phyloP scores from a whole-genome alignment of 2,888 invertebrate genomes.

The Lucinisca nassula region DNA sequence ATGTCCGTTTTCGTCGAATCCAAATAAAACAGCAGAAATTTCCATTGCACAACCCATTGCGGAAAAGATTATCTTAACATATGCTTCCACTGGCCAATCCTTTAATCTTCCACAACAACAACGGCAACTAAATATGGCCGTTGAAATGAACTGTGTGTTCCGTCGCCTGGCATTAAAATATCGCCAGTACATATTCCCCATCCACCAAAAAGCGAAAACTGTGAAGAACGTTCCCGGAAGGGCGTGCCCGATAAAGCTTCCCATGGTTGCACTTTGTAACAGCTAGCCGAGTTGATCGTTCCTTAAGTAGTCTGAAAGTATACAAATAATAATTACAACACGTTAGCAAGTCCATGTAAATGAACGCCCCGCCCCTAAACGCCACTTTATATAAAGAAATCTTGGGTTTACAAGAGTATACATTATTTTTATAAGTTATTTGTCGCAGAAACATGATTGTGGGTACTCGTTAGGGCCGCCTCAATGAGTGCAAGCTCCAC shows the following conservation, averaged over 20 bases:
- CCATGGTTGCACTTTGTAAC: too few relatives aligned
- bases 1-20: constrained; percentile 40
- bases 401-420: too few relatives aligned
- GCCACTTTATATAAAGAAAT: too few relatives aligned
- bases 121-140: constrained; percentile 74
- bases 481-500: too few relatives aligned
- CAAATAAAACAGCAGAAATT: constrained; percentile 38
- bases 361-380: too few relatives aligned
- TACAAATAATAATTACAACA: too few relatives aligned
- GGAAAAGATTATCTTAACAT: constrained; percentile 72
- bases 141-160: constrained; percentile 74
- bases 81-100: constrained; percentile 75
- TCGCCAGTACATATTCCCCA: constrained; percentile 78
- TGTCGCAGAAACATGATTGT: too few relatives aligned
- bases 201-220: constrained; percentile 85
- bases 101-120: constrained; percentile 77
- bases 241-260: constrained; percentile 88
- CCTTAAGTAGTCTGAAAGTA: too few relatives aligned
- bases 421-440: too few relatives aligned
- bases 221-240: constrained; percentile 88
- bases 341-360: too few relatives aligned
- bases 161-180: constrained; percentile 77
- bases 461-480: too few relatives aligned
- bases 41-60: constrained; percentile 73
- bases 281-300: too few relatives aligned